Percentiles rank a stretch among this genome's conserved stretches.
These are phyloP conservation scores for Leucopternis melanops DNA, from an alignment of 2,113 vertebrate genomes.

Conservation along the genomic window DNA sequence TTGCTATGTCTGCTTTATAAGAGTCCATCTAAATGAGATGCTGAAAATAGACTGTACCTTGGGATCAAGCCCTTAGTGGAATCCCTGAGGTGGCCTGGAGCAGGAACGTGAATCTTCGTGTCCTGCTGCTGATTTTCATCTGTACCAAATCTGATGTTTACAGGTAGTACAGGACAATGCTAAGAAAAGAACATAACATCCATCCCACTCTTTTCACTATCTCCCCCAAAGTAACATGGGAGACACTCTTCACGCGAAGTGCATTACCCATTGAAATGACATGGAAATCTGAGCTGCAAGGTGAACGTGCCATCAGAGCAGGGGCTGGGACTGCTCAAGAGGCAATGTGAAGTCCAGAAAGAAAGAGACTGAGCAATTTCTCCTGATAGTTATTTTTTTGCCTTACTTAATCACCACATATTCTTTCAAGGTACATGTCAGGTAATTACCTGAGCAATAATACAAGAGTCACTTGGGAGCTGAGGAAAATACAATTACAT, in stretches of 20 bases:
- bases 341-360: background rate
- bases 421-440: slow-evolving; percentile 47
- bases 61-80: background rate
- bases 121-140: background rate
- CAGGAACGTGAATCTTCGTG: background rate
- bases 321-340: background rate
- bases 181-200: background rate
- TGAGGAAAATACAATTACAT: slow-evolving; percentile 61
- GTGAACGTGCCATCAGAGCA: background rate
- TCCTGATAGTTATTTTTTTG: background rate
- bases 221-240: background rate
- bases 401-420: slow-evolving; percentile 30
- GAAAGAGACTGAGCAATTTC: background rate
- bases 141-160: background rate
- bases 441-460: slow-evolving; percentile 61
- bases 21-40: background rate
- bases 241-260: background rate
- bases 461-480: slow-evolving; percentile 54
- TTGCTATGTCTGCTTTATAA: background rate
- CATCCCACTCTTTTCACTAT: background rate
- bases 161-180: background rate
- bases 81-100: background rate
- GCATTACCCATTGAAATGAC: background rate
- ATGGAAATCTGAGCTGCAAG: background rate
- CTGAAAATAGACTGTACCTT: background rate